phyloP scores from a whole-genome alignment of 2,113 vertebrate genomes.

The Oreochromis spilurus region DNA sequence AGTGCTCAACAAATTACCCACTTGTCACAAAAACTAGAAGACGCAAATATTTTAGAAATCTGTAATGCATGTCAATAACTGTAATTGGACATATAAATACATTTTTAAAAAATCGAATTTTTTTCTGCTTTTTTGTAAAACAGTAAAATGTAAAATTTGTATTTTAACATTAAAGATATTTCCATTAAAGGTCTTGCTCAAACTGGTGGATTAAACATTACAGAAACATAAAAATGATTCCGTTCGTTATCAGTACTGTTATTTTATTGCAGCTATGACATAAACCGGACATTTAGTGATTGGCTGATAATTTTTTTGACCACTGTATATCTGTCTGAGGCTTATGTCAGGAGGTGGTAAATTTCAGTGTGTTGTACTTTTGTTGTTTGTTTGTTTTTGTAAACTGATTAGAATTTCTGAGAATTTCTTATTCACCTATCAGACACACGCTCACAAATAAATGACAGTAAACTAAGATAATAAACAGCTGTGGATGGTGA shows the following conservation, averaged over 20 bases:
- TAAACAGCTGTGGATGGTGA: neutral
- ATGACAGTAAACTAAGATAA: neutral
- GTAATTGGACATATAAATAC: neutral
- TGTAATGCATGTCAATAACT: neutral
- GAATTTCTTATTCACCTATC: neutral
- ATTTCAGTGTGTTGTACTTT: neutral
- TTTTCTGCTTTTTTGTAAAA: neutral
- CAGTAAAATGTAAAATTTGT: neutral
- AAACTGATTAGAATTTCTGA: neutral
- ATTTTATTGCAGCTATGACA: neutral
- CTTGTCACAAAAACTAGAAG: neutral
- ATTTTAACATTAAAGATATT: neutral
- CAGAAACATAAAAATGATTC: neutral
- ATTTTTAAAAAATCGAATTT: neutral
- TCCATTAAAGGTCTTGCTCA: neutral
- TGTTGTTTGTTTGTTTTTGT: neutral
- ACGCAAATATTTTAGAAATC: neutral
- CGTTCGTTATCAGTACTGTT: neutral
- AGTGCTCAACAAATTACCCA: neutral
- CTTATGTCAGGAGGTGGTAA: neutral
- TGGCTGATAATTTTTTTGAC: neutral
- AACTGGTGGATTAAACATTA: neutral
- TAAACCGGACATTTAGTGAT: neutral
- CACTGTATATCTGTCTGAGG: neutral
- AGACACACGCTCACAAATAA: neutral